Evolutionary conservation across 2,113 vertebrate species (phyloP), one percentile per base, ranked within the genome.

Genomic region (Chaetorhynchus papuensis): DNA sequence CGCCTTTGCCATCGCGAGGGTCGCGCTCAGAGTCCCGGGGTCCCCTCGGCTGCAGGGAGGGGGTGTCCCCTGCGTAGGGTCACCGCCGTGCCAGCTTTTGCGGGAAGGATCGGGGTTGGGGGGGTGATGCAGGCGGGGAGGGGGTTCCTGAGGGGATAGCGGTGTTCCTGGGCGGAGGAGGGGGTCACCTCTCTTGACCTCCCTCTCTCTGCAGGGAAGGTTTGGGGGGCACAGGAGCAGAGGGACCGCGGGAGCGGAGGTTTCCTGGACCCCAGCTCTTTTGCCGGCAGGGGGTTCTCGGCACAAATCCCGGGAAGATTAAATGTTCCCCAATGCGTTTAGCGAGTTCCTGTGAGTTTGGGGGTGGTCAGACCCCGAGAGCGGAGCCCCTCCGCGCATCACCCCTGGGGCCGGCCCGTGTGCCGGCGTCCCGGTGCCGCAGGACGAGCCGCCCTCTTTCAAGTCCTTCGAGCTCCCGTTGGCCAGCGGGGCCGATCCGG

Each of bases 231-330:
- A 4, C n/a, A 22, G 30, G n/a, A 61, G 17, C 31, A 15, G 60
- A 19, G 53, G 5, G 6, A 7, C 16, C 4, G 33, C 15, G 18
- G 21, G 18, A 59, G 35, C 52, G 15, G 14, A 54, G 41, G 15
- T 16, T 52, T 19, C 11, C 11, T 28, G 52, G n/a, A 27, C 17
- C 21, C 15, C 21, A 11, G 53, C 28, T 52, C 77, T 63, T 83
- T 61, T 42, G 60, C 64, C 15, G 3, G 21, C 21, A 13, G 14
- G 86, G 79, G 89, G 64, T 56, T 98, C 83, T 92, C 52, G 11
- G 83, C 76, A 27, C 95, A 83, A 75, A 95, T 97, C 92, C 79
- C 56, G 37, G 41, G 76, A 60, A 68, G 88, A 89, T 80, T 79
- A 22, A 75, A 77, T 91, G 89, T 87, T 85, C 83, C 41, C 42